Base-by-base conservation (phyloP, 2,113 vertebrate genomes). In the Rhinichthys klamathensis region DNA sequence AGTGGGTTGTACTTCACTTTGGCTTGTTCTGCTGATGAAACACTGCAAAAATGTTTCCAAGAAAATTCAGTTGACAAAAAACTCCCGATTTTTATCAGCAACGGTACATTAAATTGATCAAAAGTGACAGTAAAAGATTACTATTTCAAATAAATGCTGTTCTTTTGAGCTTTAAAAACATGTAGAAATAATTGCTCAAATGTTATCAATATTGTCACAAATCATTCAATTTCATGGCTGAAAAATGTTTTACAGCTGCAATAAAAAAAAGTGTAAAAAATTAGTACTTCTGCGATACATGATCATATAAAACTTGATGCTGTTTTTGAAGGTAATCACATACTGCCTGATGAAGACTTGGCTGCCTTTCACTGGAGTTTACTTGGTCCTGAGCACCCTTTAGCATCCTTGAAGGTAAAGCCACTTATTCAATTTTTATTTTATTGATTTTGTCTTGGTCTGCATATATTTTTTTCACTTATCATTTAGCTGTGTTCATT, bases 341-440 rank as follows among this genome's bases (percentile, higher is more conserved):
- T 99, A 95, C 95, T 99, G 94, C 97, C 97, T 91, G 97, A 99
- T 95, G 97, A 99, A 96, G 97, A 99, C 96, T 95, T 99, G 94
- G 97, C 97, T 94, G 97, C 97, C 90, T 99, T 99, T 95, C 97
- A 99, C 93, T 98, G 97, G 97, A 98, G 96, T 95, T 96, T 99
- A 94, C 97, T 99, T 84, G 97, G 97, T 91, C 97, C 97, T 93
- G 97, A 99, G 87, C 97, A 99, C 91, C 97, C 97, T 87, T 93
- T 99, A 94, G 96, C 97, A 91, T 98, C 97, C 90, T 92, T 99
- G 89, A 99, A 99, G 97, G 97, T 99, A 97, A 87, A 85, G 25
- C 41, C 35, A n/a, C 21, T 70, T 70, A 38, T 38, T 6, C 10
- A 10, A 18, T 18, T 51, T 51, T 56, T 2, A 1, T 35, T 6